Percentiles rank a stretch among this genome's conserved stretches.
Evolutionary conservation across 2,888 invertebrate genomes (phyloP).

Genomic region (Pachydiplax longipennis): DNA sequence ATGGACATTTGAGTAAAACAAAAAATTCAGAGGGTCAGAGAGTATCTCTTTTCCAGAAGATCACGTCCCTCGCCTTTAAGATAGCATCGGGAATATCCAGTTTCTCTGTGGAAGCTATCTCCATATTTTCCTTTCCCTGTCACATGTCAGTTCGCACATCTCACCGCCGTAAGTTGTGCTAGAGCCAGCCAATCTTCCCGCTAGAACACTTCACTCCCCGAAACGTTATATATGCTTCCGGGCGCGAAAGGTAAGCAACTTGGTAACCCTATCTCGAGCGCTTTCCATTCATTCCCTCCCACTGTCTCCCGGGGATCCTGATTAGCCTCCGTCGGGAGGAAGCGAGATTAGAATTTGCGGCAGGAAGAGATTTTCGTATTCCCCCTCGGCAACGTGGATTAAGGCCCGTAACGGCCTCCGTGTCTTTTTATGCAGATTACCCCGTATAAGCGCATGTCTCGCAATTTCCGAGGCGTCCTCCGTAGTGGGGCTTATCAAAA

Average conservation of each 20-base stretch:
- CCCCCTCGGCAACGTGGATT: neutral
- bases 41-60: too few species aligned
- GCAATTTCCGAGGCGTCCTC: conserved; percentile 1
- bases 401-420: neutral
- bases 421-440: conserved; percentile 29
- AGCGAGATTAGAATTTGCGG: conserved; percentile 2
- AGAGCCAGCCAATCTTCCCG: too few species aligned
- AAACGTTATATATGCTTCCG: neutral
- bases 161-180: too few species aligned
- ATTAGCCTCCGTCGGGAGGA: conserved; percentile 4
- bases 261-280: neutral
- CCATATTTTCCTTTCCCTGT: too few species aligned
- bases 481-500: conserved; percentile 13
- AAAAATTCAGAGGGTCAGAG: too few species aligned
- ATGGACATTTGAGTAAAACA: too few species aligned
- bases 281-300: neutral
- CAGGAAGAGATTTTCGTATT: conserved; percentile 22
- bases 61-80: too few species aligned
- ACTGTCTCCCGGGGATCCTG: neutral
- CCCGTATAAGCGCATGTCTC: conserved; percentile 24
- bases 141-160: too few species aligned
- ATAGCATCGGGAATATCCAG: too few species aligned
- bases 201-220: neutral
- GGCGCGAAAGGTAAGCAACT: neutral
- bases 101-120: too few species aligned